Conservation (phyloP, 2,888 invertebrate genomes). For the Slavum lentiscoides region DNA sequence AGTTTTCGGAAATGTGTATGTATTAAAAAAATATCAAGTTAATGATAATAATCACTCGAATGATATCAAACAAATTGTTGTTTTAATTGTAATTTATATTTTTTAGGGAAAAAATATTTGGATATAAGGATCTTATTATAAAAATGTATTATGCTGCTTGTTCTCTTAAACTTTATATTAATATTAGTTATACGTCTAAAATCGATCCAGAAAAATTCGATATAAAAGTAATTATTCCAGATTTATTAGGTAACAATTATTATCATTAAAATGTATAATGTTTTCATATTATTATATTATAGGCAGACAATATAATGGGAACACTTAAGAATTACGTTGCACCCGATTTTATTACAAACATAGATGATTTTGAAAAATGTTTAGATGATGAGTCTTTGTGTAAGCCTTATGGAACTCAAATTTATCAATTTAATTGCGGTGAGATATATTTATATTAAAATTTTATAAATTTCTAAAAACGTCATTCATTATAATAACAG, state of each 20-base stretch:
- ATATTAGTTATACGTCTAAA: conserved; percentile 73
- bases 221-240: conserved; percentile 59
- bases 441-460: not conserved
- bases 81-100: conserved; percentile 26
- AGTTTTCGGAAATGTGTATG: conserved; percentile 80
- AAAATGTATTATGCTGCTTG: conserved; percentile 81
- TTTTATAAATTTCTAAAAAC: not conserved
- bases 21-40: not conserved
- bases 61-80: not conserved
- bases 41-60: conserved; percentile 1
- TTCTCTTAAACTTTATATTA: conserved; percentile 78
- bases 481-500: not conserved
- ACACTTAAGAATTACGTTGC: conserved; percentile 72
- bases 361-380: conserved; percentile 72
- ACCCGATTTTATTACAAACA: conserved; percentile 71
- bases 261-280: not conserved
- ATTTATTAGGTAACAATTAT: no score
- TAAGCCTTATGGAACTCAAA: conserved; percentile 73
- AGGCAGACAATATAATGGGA: conserved; percentile 76
- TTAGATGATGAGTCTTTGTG: conserved; percentile 76
- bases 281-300: conserved; percentile 43
- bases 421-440: conserved; percentile 61
- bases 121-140: conserved; percentile 81
- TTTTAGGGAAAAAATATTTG: conserved; percentile 84
- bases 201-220: conserved; percentile 62